phyloP scores from a whole-genome alignment of 2,113 vertebrate species.

The Struthidea cinerea region DNA sequence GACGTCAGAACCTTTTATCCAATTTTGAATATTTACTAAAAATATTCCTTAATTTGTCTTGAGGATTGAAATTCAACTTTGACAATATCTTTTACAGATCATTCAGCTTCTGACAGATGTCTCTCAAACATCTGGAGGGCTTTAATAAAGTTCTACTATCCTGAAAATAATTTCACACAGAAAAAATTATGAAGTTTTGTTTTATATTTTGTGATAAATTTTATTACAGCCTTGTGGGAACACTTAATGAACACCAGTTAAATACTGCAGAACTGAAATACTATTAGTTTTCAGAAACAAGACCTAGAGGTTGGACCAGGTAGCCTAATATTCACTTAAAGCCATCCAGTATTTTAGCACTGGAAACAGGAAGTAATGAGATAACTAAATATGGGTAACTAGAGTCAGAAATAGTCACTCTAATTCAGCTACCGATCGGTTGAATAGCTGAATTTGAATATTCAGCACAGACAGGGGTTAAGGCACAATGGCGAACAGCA shows the following conservation, averaged over 20 bases:
- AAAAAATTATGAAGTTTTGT: not conserved
- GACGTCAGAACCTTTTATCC: not conserved
- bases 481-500: not conserved
- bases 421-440: not conserved
- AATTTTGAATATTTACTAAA: not conserved
- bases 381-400: not conserved
- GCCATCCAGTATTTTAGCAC: accelerated
- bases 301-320: not conserved
- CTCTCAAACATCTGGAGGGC: not conserved
- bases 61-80: not conserved
- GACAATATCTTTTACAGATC: not conserved
- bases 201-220: not conserved
- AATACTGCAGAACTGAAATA: not conserved
- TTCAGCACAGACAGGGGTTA: not conserved
- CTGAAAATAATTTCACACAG: not conserved
- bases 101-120: not conserved
- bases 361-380: not conserved
- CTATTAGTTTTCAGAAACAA: not conserved
- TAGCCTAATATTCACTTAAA: not conserved
- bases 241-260: not conserved
- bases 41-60: not conserved
- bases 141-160: not conserved
- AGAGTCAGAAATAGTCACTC: not conserved
- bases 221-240: accelerated
- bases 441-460: not conserved